A percentile compares a stretch with the other conserved stretches of the same genome.
Conservation (phyloP, 92 coral and sea anemone genomes). For the Zoanthus gigantus region DNA sequence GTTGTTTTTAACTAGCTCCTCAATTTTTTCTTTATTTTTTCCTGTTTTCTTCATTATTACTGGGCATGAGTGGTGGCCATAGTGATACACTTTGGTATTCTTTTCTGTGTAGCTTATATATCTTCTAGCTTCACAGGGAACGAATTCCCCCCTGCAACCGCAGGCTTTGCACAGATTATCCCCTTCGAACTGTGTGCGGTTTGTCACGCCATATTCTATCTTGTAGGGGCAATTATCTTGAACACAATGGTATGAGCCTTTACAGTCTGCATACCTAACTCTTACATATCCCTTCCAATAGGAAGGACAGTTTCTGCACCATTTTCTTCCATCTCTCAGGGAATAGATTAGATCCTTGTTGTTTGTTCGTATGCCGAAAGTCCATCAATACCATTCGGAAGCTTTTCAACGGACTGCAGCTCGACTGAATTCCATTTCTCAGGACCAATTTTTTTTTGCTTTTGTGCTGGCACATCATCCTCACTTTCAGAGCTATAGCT, state of each 20-base stretch:
- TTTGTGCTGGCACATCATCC: slow-evolving; percentile 8
- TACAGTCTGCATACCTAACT: slow-evolving; percentile 19
- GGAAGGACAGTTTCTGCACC: slow-evolving; percentile 37
- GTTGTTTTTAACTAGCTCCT: slow-evolving; percentile 35
- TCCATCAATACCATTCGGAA: slow-evolving; percentile 8
- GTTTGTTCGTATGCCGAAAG: neutral
- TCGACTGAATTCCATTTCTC: slow-evolving; percentile 1
- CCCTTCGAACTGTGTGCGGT: neutral
- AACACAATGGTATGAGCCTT: slow-evolving; percentile 26
- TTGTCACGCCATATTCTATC: slow-evolving; percentile 24
- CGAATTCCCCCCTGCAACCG: neutral
- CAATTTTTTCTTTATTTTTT: slow-evolving; percentile 7
- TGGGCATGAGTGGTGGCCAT: slow-evolving; percentile 31
- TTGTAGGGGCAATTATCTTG: slow-evolving; percentile 19
- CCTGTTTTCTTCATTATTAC: neutral
- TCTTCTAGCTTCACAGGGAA: slow-evolving; percentile 8
- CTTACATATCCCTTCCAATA: slow-evolving; percentile 31
- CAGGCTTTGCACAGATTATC: slow-evolving; percentile 12
- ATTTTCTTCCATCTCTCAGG: slow-evolving; percentile 17
- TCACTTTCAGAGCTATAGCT: slow-evolving; percentile 3
- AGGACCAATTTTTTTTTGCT: neutral
- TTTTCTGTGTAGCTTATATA: neutral
- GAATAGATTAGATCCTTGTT: slow-evolving; percentile 3
- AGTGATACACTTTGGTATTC: slow-evolving; percentile 20
- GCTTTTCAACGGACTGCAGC: neutral